Conservation (phyloP, 2,113 vertebrate genomes). For the Austrofundulus limnaeus region DNA sequence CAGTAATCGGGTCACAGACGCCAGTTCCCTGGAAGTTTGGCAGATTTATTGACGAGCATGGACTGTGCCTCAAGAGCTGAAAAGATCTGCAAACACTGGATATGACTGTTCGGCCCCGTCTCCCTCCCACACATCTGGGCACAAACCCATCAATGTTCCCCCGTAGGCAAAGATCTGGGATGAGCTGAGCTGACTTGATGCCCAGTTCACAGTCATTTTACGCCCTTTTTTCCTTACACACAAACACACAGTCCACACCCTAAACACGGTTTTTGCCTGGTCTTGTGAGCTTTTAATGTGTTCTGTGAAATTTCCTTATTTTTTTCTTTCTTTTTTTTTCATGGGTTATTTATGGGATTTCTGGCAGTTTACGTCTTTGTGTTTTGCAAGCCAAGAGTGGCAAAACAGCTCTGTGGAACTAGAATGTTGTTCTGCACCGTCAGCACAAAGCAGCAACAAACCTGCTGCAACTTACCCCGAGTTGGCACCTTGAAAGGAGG, state of each 20-base stretch:
- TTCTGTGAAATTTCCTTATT: constrained; percentile 16
- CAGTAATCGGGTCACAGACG: constrained; percentile 21
- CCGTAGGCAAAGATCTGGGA: constrained; percentile 43
- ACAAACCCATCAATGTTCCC: constrained; percentile 64
- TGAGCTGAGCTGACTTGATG: constrained; percentile 27
- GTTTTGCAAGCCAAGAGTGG: constrained; percentile 46
- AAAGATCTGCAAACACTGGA: constrained; percentile 44
- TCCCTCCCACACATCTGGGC: constrained; percentile 67
- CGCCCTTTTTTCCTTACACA: constrained; percentile 1
- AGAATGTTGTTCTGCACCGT: constrained; percentile 43
- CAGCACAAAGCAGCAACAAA: constrained; percentile 58
- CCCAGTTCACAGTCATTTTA: constrained; percentile 29
- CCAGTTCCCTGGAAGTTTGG: constrained; percentile 49
- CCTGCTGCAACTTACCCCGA: constrained; percentile 57
- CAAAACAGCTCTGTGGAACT: constrained; percentile 46
- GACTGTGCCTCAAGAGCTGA: constrained; percentile 43
- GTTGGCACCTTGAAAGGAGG: constrained; percentile 17
- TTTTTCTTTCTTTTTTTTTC: constrained; percentile 19
- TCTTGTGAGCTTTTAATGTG: constrained; percentile 49
- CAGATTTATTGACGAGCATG: constrained; percentile 55
- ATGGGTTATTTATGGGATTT: constrained; percentile 37
- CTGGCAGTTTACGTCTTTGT: constrained; percentile 46
- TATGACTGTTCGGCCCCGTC: constrained; percentile 47
- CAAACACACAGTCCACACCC: constrained; percentile 5
- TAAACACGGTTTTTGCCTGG: constrained; percentile 25